Evolutionary conservation across 2,113 vertebrate genomes (phyloP), one percentile per base, ranked within the genome.

Genomic region (Hirundichthys speculiger): DNA sequence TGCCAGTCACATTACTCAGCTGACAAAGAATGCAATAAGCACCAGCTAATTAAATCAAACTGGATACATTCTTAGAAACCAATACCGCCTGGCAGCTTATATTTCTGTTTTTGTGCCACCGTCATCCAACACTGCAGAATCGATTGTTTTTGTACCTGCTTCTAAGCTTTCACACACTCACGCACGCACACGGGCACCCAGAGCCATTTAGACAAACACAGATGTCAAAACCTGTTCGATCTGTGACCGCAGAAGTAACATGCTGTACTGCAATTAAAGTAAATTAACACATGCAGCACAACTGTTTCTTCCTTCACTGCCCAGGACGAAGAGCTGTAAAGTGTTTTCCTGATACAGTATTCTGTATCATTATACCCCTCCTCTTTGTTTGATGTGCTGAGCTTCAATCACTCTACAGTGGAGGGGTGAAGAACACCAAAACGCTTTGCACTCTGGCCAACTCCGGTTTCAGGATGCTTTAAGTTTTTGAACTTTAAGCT

Each of bases 21-120:
- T 55, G 52, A 82, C 70, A 79, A 86, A 88, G 85, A 90, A 90
- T 87, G 80, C 79, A 81, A 70, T 85, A 90, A 91, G 84, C 87
- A 79, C 60, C 81, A 80, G 73, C 64, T 89, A 89, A 92, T 91
- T 88, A 84, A 85, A 88, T 91, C 73, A 88, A 77, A 90, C 79
- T 79, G 73, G 69, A 79, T 70, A 67, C 48, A 60, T 68, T 79
- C 69, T 66, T 46, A 84, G 86, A 82, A 79, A 78, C 56, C 15
- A 63, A 87, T 43, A 86, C 64, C 62, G 30, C 21, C 68, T 81
- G 70, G 59, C 55, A 74, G 77, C 53, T 83, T 82, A 66, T 46
- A 64, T 88, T 89, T 83, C 85, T 68, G 66, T 66, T 69, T 83
- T 80, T 63, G 62, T 73, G 71, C 73, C 73, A 52, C 52, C 47